These are phyloP conservation scores for Desoria tigrina DNA, from an alignment of 2,888 invertebrate species.

Conservation along the genomic window DNA sequence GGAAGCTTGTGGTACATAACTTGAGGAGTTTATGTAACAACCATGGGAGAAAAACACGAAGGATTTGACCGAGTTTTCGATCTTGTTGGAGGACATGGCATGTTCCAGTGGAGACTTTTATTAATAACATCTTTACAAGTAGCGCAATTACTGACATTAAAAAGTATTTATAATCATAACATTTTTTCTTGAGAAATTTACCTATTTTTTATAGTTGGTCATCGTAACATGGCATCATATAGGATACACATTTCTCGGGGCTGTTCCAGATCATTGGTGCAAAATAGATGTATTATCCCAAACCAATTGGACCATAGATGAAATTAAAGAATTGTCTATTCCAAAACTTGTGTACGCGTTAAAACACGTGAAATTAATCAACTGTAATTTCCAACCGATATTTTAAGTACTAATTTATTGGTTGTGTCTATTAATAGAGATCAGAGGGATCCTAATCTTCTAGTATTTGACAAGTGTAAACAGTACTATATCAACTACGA, in stretches of 20 bases:
- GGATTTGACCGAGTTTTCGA: slow-evolving; percentile 52
- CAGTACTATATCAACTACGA: slow-evolving; percentile 45
- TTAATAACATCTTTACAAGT: slow-evolving; percentile 46
- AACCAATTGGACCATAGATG: slow-evolving; percentile 46
- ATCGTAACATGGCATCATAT: slow-evolving; percentile 49
- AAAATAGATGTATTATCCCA: slow-evolving; percentile 24
- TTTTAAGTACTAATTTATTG: no score
- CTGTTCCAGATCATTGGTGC: slow-evolving; percentile 53
- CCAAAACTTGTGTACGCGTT: slow-evolving; percentile 21
- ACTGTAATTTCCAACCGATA: no score
- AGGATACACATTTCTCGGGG: slow-evolving; percentile 49
- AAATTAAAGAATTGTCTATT: slow-evolving; percentile 50
- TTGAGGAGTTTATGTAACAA: no score
- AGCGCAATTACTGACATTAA: slow-evolving; percentile 5
- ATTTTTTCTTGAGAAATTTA: neutral
- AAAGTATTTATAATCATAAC: neutral
- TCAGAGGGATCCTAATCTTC: neutral
- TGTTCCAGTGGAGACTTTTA: slow-evolving; percentile 48
- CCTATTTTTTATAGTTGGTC: slow-evolving; percentile 34
- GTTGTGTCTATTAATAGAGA: no score
- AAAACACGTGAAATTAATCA: no score
- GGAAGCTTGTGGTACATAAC: no score
- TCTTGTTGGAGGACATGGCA: slow-evolving; percentile 46
- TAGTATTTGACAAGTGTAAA: slow-evolving; percentile 37
- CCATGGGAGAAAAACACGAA: slow-evolving; percentile 19